A percentile compares a stretch with the other conserved stretches of the same genome.
Conservation (phyloP, 2,797 vertebrate species). For the Sebastes minor region DNA sequence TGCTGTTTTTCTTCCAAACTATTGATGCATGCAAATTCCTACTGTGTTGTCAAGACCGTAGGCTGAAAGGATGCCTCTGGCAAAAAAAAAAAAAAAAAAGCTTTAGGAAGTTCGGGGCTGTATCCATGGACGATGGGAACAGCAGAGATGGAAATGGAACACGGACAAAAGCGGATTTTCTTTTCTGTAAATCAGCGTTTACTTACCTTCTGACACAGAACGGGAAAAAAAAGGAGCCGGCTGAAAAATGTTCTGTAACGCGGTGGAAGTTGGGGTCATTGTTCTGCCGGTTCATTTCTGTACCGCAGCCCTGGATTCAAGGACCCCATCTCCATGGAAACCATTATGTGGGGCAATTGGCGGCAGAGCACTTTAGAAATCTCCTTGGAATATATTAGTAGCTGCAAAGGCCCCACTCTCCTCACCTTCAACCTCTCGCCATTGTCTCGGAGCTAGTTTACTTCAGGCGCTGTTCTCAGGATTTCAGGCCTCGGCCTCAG, state of each 20-base stretch:
- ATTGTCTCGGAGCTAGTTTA: constrained; percentile 60
- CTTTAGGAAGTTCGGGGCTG: constrained; percentile 49
- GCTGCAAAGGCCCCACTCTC: constrained; percentile 53
- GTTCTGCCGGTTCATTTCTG: constrained; percentile 72
- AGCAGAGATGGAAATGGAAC: constrained; percentile 37
- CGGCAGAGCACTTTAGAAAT: constrained; percentile 69
- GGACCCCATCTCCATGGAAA: constrained; percentile 76
- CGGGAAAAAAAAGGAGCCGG: background rate
- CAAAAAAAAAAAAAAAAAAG: constrained; percentile 4
- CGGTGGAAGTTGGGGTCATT: constrained; percentile 68
- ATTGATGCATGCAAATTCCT: constrained; percentile 69
- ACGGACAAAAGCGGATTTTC: constrained; percentile 52
- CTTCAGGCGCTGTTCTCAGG: constrained; percentile 54
- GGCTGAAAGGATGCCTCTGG: constrained; percentile 66
- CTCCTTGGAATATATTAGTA: constrained; percentile 76
- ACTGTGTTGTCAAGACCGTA: constrained; percentile 58
- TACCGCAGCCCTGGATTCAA: constrained; percentile 58
- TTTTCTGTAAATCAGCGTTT: constrained; percentile 50
- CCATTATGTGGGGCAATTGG: constrained; percentile 76
- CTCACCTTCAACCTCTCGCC: constrained; percentile 64
- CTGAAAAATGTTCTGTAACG: constrained; percentile 57
- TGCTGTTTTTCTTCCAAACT: constrained; percentile 59
- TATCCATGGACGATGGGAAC: constrained; percentile 58
- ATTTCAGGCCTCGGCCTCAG: constrained; percentile 54
- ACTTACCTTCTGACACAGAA: constrained; percentile 61